Percentiles rank a stretch among this genome's conserved stretches.
Conservation (phyloP, 2,888 invertebrate species). For the Tetragnatha montana region DNA sequence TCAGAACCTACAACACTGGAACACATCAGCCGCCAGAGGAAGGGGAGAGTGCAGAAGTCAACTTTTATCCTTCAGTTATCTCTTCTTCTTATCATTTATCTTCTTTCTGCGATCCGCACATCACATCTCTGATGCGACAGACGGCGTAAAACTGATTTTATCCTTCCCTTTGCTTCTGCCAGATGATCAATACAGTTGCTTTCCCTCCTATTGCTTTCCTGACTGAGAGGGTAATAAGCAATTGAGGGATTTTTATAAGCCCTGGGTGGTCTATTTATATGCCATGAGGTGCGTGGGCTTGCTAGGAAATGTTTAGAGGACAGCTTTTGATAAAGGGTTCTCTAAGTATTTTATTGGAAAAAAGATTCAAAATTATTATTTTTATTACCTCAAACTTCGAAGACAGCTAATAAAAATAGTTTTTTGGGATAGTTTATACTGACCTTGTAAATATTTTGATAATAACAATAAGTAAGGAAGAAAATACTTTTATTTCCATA, state of each 20-base stretch:
- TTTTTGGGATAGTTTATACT: too few relatives aligned
- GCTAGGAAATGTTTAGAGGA: neutral
- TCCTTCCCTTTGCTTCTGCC: neutral
- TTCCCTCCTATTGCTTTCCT: neutral
- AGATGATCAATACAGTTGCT: neutral
- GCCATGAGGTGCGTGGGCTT: neutral
- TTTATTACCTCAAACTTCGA: too few relatives aligned
- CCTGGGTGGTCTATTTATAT: neutral
- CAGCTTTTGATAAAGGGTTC: neutral
- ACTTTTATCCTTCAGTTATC: neutral
- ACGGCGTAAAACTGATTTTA: conserved; percentile 1
- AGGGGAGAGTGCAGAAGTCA: neutral
- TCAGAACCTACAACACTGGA: neutral
- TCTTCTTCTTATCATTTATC: neutral
- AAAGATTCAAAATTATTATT: too few relatives aligned
- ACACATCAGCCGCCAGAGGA: neutral
- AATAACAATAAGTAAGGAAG: too few relatives aligned
- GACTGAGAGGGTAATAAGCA: neutral
- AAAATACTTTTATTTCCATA: too few relatives aligned
- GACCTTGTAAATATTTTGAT: too few relatives aligned
- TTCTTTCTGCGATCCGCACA: neutral
- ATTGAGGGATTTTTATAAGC: neutral
- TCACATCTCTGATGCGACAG: neutral
- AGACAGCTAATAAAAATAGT: too few relatives aligned
- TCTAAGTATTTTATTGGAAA: too few relatives aligned